phyloP scores from a whole-genome alignment of 2,888 invertebrate genomes.

The Acleris laterana region DNA sequence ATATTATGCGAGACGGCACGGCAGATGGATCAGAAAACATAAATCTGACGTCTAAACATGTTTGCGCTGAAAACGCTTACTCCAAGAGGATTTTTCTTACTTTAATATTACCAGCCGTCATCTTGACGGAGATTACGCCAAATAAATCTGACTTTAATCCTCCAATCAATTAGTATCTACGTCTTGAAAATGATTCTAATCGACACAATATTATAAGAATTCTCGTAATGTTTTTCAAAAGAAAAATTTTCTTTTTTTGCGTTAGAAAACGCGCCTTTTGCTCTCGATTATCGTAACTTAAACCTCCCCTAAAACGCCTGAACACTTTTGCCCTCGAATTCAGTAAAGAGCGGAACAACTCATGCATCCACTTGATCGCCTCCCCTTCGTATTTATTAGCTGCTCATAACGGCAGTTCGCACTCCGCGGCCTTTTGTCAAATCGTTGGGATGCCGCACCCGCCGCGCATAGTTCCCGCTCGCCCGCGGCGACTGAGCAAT shows the following conservation, averaged over 20 bases:
- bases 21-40: conserved; percentile 80
- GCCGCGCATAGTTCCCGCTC: conserved; percentile 66
- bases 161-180: conserved; percentile 15
- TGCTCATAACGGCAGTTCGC: conserved; percentile 74
- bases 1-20: conserved; percentile 76
- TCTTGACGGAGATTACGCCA: conserved; percentile 28
- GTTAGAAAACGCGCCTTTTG: no score
- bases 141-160: conserved; percentile 26
- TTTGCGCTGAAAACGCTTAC: conserved; percentile 63
- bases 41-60: conserved; percentile 79
- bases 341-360: conserved; percentile 49
- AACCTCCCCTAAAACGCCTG: neutral
- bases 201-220: neutral
- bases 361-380: conserved; percentile 67
- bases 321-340: conserved; percentile 27
- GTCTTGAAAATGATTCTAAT: neutral
- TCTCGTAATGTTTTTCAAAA: no score
- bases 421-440: conserved; percentile 72
- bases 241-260: no score
- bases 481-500: conserved; percentile 60
- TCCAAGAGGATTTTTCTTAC: conserved; percentile 51
- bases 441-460: conserved; percentile 72
- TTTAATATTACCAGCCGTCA: conserved; percentile 39
- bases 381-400: conserved; percentile 73
- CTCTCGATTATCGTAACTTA: neutral